phyloP scores from a whole-genome alignment of 2,888 invertebrate species.

The Lasioglossum lativentre region DNA sequence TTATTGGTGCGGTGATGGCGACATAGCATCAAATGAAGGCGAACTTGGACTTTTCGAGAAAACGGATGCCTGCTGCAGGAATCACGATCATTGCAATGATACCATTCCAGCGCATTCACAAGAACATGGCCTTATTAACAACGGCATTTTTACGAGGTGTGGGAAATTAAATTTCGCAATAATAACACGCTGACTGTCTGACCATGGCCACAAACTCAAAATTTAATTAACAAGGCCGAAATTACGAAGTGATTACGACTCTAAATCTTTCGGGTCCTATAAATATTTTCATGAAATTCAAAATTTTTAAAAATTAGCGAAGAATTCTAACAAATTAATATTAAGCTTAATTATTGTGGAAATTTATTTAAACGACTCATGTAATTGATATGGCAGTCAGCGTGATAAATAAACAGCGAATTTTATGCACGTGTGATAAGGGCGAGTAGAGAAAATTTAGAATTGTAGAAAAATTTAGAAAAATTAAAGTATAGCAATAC shows the following conservation, averaged over 20 bases:
- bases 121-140: constrained; percentile 88
- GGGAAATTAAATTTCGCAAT: neutral
- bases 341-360: no score
- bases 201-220: neutral
- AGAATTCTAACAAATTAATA: no score
- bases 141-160: constrained; percentile 88
- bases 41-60: constrained; percentile 88
- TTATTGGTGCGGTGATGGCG: constrained; percentile 91
- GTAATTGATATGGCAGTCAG: no score
- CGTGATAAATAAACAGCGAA: no score
- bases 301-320: no score
- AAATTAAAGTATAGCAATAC: neutral
- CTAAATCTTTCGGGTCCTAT: no score
- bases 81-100: constrained; percentile 89
- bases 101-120: constrained; percentile 86
- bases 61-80: constrained; percentile 89
- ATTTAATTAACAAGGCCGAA: neutral
- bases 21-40: constrained; percentile 86
- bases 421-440: no score
- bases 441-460: no score
- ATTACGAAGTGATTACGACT: neutral
- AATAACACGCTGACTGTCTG: neutral
- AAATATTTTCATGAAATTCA: no score
- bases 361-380: no score
- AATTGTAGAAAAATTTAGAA: neutral